Percentiles rank a stretch among this genome's conserved stretches.
Evolutionary conservation across 2,797 vertebrate species (phyloP).

Genomic region (Ibycter americanus): DNA sequence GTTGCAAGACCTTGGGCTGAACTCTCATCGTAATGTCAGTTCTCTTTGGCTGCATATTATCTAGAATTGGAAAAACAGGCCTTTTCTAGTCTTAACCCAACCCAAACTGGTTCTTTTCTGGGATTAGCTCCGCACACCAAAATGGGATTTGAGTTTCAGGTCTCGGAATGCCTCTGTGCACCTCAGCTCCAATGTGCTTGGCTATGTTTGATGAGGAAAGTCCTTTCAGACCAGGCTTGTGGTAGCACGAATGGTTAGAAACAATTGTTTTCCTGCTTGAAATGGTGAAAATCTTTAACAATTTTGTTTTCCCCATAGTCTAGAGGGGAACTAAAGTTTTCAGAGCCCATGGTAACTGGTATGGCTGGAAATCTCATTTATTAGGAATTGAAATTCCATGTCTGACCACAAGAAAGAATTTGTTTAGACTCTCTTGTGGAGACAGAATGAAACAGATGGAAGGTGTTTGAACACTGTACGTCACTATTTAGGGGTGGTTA

Average conservation of each 20-base stretch:
- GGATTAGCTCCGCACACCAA: not conserved
- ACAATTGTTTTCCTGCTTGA: not conserved
- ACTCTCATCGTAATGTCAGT: not conserved
- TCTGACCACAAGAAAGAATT: constrained; percentile 10
- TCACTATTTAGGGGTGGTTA: not conserved
- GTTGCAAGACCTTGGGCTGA: constrained; percentile 65
- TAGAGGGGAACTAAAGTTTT: not conserved
- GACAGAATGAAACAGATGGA: not conserved
- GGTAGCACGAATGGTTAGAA: not conserved
- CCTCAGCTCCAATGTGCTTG: not conserved
- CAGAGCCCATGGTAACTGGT: not conserved
- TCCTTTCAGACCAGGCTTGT: not conserved
- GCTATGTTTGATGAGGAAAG: not conserved
- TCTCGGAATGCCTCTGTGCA: not conserved
- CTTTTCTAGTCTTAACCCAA: not conserved
- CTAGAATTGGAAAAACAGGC: constrained; percentile 42
- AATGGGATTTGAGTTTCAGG: not conserved
- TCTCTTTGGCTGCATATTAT: not conserved
- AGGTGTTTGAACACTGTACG: not conserved
- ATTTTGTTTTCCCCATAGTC: not conserved
- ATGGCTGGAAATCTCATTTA: constrained; percentile 31
- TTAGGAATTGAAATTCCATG: not conserved
- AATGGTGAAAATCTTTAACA: not conserved
- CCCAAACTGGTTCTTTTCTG: not conserved
- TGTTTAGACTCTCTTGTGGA: not conserved